phyloP scores from a whole-genome alignment of 1,140 invertebrate species.

The Hetaerina americana region DNA sequence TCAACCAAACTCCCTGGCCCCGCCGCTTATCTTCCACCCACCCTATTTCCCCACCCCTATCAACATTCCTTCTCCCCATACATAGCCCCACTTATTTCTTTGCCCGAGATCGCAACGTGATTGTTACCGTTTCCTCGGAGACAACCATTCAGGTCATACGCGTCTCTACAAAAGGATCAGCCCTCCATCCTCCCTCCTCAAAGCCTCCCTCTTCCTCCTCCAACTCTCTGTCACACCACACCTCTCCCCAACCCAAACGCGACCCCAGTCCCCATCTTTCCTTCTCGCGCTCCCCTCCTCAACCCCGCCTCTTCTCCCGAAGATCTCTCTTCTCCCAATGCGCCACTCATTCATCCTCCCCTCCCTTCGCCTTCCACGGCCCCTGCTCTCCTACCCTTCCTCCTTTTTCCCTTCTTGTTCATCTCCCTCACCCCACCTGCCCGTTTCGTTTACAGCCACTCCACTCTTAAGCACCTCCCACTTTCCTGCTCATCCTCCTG shows the following conservation, averaged over 20 bases:
- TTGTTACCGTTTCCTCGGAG: neutral
- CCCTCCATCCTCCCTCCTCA: neutral
- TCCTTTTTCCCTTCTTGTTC: too few species aligned
- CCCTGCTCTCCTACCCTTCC: too few species aligned
- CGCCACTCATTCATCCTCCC: neutral
- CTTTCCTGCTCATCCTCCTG: too few species aligned
- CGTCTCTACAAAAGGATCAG: neutral
- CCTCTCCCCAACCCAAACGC: neutral
- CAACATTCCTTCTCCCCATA: neutral
- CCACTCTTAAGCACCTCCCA: neutral
- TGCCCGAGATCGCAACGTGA: neutral
- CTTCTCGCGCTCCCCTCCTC: too few species aligned
- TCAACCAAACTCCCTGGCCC: too few species aligned
- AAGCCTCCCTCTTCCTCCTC: neutral
- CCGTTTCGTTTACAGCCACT: neutral
- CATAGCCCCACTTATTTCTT: neutral
- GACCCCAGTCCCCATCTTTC: too few species aligned
- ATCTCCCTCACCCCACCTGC: too few species aligned
- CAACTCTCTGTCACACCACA: neutral
- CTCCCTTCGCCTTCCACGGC: neutral
- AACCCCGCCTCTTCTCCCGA: too few species aligned
- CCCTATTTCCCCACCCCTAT: neutral
- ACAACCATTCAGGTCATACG: neutral
- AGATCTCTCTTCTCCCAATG: neutral
- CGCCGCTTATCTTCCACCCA: too few species aligned